A percentile compares a stretch with the other conserved stretches of the same genome.
phyloP scores from a whole-genome alignment of 2,113 vertebrate species.

The Herpailurus yagouaroundi region DNA sequence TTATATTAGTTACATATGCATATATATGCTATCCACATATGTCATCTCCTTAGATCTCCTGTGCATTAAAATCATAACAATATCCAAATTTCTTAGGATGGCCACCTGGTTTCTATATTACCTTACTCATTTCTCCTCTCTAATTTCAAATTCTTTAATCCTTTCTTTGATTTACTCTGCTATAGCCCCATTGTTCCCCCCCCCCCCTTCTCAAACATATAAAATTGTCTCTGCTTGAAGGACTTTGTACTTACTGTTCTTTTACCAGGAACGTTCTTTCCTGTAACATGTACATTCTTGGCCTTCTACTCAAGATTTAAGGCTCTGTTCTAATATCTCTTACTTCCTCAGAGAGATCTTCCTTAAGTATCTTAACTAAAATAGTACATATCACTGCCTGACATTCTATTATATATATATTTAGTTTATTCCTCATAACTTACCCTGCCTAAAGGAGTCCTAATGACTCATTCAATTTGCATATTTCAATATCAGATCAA shows the following conservation, averaged over 20 bases:
- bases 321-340: neutral
- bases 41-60: neutral
- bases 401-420: neutral
- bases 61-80: neutral
- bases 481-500: neutral
- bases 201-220: neutral
- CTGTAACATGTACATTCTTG: neutral
- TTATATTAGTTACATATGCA: neutral
- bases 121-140: neutral
- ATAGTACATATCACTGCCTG: neutral
- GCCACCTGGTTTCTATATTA: neutral
- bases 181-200: neutral
- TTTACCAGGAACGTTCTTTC: neutral
- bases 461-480: neutral
- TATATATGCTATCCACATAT: neutral
- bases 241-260: neutral
- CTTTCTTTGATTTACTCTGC: neutral
- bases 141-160: neutral
- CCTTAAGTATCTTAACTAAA: neutral
- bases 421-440: neutral
- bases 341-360: neutral
- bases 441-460: neutral
- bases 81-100: neutral
- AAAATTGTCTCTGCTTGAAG: neutral
- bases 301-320: neutral